Evolutionary conservation across 2,888 invertebrate genomes (phyloP).

Genomic region (Drosophila pseudotakahashii): DNA sequence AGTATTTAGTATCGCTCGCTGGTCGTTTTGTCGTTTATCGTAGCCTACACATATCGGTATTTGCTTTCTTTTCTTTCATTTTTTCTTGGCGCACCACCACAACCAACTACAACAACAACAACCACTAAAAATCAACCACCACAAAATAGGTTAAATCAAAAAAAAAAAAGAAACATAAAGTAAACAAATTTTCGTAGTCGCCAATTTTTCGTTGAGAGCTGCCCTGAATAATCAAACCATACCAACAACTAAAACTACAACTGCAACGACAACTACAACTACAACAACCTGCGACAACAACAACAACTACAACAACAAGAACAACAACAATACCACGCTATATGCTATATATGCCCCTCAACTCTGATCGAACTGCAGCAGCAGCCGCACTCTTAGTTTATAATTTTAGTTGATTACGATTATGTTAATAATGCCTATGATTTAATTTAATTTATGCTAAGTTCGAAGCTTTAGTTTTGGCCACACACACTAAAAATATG

Average conservation of each 20-base stretch:
- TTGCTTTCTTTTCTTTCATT: conserved; percentile 62
- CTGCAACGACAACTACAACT: conserved; percentile 42
- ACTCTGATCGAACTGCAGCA: conserved; percentile 41
- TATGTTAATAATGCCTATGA: conserved; percentile 37
- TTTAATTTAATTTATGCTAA: conserved; percentile 43
- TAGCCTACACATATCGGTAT: conserved; percentile 54
- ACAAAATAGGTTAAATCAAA: conserved; percentile 46
- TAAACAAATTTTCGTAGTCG: conserved; percentile 71
- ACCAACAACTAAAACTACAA: conserved; percentile 39
- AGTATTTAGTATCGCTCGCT: conserved; percentile 30
- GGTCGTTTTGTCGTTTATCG: conserved; percentile 42
- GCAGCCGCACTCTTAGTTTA: conserved; percentile 47
- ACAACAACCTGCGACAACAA: conserved; percentile 18
- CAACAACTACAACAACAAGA: conserved; percentile 19
- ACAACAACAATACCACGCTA: conserved; percentile 38
- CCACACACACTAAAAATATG: conserved; percentile 22
- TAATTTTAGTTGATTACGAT: conserved; percentile 45
- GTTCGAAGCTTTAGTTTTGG: conserved; percentile 45
- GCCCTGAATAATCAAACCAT: conserved; percentile 53
- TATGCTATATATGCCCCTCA: conserved; percentile 29
- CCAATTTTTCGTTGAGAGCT: conserved; percentile 77
- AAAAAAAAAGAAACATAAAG: conserved; percentile 30
- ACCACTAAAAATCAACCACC: conserved; percentile 29
- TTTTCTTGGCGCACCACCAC: conserved; percentile 51
- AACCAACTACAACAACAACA: conserved; percentile 37